These are phyloP conservation scores for Sarcophaga rosellei DNA, from an alignment of 2,888 invertebrate species.

Conservation along the genomic window DNA sequence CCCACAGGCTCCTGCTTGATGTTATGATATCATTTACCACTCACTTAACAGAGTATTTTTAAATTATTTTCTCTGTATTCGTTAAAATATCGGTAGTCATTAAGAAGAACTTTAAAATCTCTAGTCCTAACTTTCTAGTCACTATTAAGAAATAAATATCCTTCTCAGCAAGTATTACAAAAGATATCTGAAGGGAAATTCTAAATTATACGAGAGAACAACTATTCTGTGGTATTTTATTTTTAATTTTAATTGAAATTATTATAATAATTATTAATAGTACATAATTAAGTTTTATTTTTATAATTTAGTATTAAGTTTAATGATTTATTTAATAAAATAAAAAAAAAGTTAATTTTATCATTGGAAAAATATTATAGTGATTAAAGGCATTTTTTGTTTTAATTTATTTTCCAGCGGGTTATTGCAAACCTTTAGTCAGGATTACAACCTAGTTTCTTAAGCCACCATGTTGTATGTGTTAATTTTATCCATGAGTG, in stretches of 20 bases:
- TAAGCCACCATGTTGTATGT: too few relatives aligned
- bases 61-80: too few relatives aligned
- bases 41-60: too few relatives aligned
- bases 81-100: too few relatives aligned
- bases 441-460: too few relatives aligned
- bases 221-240: conserved; percentile 66
- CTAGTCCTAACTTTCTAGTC: neutral
- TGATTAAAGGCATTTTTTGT: too few relatives aligned
- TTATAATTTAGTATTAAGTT: conserved; percentile 24
- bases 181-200: conserved; percentile 14
- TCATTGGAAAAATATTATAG: too few relatives aligned
- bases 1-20: too few relatives aligned
- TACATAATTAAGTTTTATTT: conserved; percentile 22
- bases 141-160: neutral
- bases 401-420: too few relatives aligned
- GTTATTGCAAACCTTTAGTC: too few relatives aligned
- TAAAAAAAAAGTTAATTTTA: neutral
- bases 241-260: conserved; percentile 22
- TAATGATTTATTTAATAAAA: conserved; percentile 28
- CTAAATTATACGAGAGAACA: conserved; percentile 39
- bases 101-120: neutral
- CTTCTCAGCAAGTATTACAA: neutral
- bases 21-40: too few relatives aligned
- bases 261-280: conserved; percentile 28
- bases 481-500: too few relatives aligned